phyloP scores from a whole-genome alignment of 2,888 invertebrate species.

The Deroplatys truncata region DNA sequence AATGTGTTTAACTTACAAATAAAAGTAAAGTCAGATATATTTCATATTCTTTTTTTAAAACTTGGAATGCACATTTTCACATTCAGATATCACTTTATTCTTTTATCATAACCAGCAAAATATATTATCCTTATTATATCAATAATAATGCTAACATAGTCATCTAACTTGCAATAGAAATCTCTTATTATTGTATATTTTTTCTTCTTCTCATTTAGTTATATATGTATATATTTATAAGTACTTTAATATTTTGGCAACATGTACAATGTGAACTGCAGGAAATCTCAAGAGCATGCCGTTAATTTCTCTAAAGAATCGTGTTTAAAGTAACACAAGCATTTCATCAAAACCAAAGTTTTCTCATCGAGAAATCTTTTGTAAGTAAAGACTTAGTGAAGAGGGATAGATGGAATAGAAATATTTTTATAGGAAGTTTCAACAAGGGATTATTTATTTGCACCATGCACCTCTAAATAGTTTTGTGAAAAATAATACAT shows the following conservation, averaged over 20 bases:
- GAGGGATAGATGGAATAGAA: neutral
- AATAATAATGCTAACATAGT: conserved; percentile 17
- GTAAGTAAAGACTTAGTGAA: neutral
- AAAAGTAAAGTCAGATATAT: neutral
- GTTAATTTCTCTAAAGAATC: neutral
- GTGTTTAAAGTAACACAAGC: neutral
- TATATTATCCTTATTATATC: conserved; percentile 5
- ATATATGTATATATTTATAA: neutral
- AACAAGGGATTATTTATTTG: no score
- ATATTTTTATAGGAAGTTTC: neutral
- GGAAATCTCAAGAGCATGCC: neutral
- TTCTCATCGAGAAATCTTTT: neutral
- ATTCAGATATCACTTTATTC: neutral
- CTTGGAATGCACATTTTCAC: conserved; percentile 1
- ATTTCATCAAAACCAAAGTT: neutral
- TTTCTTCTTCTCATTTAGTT: neutral
- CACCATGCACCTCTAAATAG: no score
- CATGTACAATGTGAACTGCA: neutral
- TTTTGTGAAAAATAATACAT: no score
- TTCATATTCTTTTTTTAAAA: neutral
- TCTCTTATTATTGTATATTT: neutral
- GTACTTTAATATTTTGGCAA: neutral
- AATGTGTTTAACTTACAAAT: neutral
- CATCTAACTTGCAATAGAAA: conserved; percentile 22
- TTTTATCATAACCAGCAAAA: conserved; percentile 5